Percentiles rank a stretch among this genome's conserved stretches.
Evolutionary conservation across 1,140 invertebrate species (phyloP).

Genomic region (Drosophila willistoni): DNA sequence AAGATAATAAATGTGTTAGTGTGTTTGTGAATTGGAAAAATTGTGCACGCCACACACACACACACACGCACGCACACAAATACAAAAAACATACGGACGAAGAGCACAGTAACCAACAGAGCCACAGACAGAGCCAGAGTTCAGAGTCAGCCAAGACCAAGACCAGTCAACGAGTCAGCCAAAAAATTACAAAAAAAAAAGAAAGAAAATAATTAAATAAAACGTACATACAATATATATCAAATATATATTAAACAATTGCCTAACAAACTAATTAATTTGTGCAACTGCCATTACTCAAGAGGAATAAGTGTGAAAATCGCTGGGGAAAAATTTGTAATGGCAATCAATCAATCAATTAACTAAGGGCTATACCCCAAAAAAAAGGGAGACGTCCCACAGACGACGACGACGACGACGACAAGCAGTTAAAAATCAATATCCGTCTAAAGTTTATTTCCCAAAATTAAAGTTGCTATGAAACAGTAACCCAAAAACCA

Average conservation of each 20-base stretch:
- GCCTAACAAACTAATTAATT: slow-evolving; percentile 16
- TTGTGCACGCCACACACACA: slow-evolving; percentile 23
- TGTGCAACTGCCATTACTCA: slow-evolving; percentile 43
- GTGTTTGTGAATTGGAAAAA: slow-evolving; percentile 43
- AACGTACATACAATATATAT: slow-evolving; percentile 13
- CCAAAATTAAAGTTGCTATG: slow-evolving; percentile 54
- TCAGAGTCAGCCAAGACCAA: slow-evolving; percentile 29
- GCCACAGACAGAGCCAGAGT: slow-evolving; percentile 35
- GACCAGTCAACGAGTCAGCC: slow-evolving; percentile 24
- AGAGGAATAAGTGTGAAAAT: neutral
- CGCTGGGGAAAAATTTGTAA: neutral
- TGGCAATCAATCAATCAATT: slow-evolving; percentile 70
- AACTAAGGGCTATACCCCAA: slow-evolving; percentile 28
- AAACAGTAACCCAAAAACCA: slow-evolving; percentile 34
- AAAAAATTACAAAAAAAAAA: neutral
- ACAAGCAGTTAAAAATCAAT: slow-evolving; percentile 78
- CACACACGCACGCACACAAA: neutral
- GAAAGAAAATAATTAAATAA: neutral
- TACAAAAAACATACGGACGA: slow-evolving; percentile 25
- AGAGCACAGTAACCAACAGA: slow-evolving; percentile 44
- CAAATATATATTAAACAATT: neutral
- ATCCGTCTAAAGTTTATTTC: slow-evolving; percentile 83
- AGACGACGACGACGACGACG: slow-evolving; percentile 25
- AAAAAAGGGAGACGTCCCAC: slow-evolving; percentile 11
- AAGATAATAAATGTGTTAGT: slow-evolving; percentile 47